These are phyloP conservation scores for Sorex fumeus DNA, from an alignment of 2,113 vertebrate genomes.

Conservation along the genomic window DNA sequence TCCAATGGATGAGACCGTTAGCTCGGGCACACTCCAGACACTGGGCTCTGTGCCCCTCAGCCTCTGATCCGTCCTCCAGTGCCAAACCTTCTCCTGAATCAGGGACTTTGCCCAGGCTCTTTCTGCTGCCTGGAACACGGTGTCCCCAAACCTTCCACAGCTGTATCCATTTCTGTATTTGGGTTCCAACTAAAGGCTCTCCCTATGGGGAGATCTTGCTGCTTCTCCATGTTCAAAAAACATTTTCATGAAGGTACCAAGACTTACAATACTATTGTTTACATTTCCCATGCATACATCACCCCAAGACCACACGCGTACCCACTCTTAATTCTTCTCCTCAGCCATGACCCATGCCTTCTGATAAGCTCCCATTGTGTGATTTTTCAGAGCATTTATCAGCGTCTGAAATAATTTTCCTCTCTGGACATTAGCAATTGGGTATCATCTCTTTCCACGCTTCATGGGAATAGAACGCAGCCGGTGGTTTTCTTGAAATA, in stretches of 20 bases:
- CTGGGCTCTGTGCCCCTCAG: neutral
- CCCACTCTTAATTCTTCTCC: neutral
- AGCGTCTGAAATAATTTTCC: neutral
- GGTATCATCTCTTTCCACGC: neutral
- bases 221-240: neutral
- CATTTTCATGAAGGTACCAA: no score
- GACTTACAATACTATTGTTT: no score
- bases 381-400: neutral
- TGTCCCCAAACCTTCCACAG: no score
- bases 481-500: neutral
- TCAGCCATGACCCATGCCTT: neutral
- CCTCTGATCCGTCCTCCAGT: accelerated
- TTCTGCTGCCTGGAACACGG: neutral
- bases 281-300: no score
- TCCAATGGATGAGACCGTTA: neutral
- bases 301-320: no score
- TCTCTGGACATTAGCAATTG: neutral
- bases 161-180: neutral
- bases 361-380: neutral
- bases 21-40: accelerated
- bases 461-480: neutral
- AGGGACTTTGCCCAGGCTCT: neutral
- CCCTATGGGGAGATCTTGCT: neutral
- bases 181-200: neutral
- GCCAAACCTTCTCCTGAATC: neutral